Percentiles rank a stretch among this genome's conserved stretches.
These are phyloP conservation scores for Gallinago nigripennis DNA, from an alignment of 2,797 vertebrate genomes.

Conservation along the genomic window DNA sequence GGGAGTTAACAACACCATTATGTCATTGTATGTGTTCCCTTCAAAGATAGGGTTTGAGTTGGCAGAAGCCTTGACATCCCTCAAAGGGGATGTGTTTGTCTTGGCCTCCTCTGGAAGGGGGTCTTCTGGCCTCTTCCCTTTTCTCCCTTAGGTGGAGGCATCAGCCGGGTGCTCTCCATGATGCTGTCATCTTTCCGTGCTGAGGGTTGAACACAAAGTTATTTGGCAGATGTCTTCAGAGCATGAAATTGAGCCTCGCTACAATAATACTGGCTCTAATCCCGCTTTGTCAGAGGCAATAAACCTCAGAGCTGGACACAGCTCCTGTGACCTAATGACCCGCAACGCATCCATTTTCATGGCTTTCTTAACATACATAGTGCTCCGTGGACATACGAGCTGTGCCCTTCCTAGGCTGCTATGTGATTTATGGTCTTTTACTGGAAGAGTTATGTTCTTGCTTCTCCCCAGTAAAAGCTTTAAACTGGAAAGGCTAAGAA, in stretches of 20 bases:
- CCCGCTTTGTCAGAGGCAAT: neutral
- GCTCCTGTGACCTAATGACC: neutral
- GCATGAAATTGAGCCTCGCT: neutral
- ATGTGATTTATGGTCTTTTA: neutral
- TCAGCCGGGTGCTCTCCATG: neutral
- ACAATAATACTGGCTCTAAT: neutral
- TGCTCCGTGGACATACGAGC: neutral
- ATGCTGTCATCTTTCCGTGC: rapidly evolving
- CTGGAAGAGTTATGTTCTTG: rapidly evolving
- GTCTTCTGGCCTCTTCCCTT: neutral
- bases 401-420: rapidly evolving
- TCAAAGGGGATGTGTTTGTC: neutral
- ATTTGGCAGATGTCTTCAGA: neutral
- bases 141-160: rapidly evolving
- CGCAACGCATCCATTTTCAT: neutral
- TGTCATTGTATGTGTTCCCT: neutral
- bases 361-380: neutral
- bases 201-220: rapidly evolving
- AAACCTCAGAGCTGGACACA: neutral
- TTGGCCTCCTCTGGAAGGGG: neutral
- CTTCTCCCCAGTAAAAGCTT: neutral
- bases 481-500: neutral
- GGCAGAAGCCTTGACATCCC: neutral
- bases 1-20: neutral
- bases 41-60: neutral